Evolutionary conservation across 2,888 invertebrate genomes (phyloP).

Genomic region (Uropetala carovei): DNA sequence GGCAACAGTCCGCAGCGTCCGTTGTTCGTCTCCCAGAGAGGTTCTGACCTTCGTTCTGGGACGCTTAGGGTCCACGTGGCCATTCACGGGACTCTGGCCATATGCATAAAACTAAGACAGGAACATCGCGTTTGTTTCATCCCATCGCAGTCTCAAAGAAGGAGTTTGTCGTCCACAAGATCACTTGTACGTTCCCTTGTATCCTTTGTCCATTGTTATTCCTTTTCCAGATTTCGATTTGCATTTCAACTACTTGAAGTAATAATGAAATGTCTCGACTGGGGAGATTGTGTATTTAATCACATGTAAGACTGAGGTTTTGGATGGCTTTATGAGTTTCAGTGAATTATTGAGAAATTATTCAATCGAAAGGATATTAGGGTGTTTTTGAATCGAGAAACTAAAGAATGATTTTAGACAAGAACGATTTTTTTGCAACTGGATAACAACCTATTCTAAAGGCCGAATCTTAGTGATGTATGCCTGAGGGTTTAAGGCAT

Average conservation of each 20-base stretch:
- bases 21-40: not conserved
- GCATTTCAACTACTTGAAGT: constrained; percentile 16
- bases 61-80: not conserved
- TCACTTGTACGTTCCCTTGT: not conserved
- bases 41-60: constrained; percentile 49
- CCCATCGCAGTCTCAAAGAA: not conserved
- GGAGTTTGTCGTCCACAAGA: not conserved
- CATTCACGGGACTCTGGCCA: not conserved
- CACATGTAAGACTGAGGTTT: not conserved
- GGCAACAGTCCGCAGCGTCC: constrained; percentile 24
- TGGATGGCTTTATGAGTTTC: not conserved
- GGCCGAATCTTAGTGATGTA: too few species aligned
- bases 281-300: not conserved
- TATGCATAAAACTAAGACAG: constrained; percentile 44
- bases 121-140: constrained; percentile 7
- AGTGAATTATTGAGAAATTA: constrained; percentile 2
- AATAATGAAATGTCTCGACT: not conserved
- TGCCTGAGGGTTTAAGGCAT: too few species aligned
- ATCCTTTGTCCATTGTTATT: constrained; percentile 1
- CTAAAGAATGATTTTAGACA: not conserved
- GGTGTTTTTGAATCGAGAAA: not conserved
- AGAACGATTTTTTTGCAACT: not conserved
- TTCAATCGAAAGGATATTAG: not conserved
- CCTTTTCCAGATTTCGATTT: not conserved
- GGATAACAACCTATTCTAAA: too few species aligned